These are phyloP conservation scores for Chrysolina oricalcia DNA, from an alignment of 2,888 invertebrate species.

Conservation along the genomic window DNA sequence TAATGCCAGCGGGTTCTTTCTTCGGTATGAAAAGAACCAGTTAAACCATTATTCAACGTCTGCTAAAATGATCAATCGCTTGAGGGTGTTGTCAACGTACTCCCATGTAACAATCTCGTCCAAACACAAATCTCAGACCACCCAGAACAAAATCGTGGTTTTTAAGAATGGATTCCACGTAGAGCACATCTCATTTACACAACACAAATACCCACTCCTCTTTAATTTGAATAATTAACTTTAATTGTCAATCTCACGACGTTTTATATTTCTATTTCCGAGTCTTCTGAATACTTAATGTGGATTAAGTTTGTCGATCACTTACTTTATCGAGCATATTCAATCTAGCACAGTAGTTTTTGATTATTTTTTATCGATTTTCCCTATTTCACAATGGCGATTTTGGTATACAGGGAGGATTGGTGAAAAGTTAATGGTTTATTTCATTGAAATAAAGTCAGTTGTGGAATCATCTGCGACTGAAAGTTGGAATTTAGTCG, in stretches of 20 bases:
- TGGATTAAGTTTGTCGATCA: not conserved
- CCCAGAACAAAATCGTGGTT: constrained; percentile 28
- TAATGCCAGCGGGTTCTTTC: no score
- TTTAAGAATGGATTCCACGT: constrained; percentile 19
- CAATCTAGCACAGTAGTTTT: not conserved
- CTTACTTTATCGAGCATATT: not conserved
- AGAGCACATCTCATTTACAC: constrained; percentile 6
- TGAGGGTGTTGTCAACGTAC: constrained; percentile 12
- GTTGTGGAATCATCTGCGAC: no score
- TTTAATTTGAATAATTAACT: constrained; percentile 21
- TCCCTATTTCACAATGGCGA: no score
- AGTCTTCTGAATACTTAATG: not conserved
- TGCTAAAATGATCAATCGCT: not conserved
- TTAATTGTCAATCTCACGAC: constrained; percentile 4
- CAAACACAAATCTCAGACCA: constrained; percentile 16
- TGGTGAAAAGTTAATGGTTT: no score
- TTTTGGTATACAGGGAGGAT: no score
- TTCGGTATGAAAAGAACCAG: not conserved
- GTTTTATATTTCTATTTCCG: constrained; percentile 6
- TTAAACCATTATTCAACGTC: not conserved
- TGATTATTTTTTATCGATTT: not conserved
- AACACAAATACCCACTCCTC: constrained; percentile 14
- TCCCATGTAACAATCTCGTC: not conserved
- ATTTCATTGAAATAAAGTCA: no score
- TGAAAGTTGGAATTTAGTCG: no score